Conservation (phyloP, 2,888 invertebrate genomes). For the Idaea straminata region DNA sequence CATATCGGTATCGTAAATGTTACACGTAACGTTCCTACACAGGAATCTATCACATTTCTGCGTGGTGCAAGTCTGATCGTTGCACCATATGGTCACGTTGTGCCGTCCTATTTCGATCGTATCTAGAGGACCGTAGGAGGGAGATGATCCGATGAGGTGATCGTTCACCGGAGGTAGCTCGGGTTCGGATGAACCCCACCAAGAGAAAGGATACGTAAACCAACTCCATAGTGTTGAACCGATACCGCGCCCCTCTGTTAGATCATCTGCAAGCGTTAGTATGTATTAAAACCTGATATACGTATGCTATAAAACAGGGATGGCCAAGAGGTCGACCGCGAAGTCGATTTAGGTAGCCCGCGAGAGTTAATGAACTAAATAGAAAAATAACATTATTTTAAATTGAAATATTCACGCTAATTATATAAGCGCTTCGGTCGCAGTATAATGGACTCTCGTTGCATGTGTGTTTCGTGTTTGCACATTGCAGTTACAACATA, state of each 20-base stretch:
- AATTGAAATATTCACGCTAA: too few species aligned
- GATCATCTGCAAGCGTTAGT: slow-evolving; percentile 56
- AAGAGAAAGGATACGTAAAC: slow-evolving; percentile 69
- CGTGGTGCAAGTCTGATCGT: slow-evolving; percentile 73
- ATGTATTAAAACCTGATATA: slow-evolving; percentile 16
- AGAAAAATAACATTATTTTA: too few species aligned
- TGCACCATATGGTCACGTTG: slow-evolving; percentile 69
- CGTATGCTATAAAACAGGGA: not conserved
- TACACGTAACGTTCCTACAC: slow-evolving; percentile 67
- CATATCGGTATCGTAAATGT: slow-evolving; percentile 70
- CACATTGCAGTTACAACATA: too few species aligned
- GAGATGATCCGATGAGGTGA: slow-evolving; percentile 39
- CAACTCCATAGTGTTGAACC: slow-evolving; percentile 69
- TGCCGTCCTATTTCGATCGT: slow-evolving; percentile 52
- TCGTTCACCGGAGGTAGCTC: slow-evolving; percentile 40
- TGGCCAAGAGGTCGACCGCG: too few species aligned
- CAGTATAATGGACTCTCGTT: too few species aligned
- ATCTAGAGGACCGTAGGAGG: slow-evolving; percentile 40
- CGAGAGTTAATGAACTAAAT: too few species aligned
- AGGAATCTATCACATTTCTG: slow-evolving; percentile 61
- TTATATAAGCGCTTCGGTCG: too few species aligned
- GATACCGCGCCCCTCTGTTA: slow-evolving; percentile 58
- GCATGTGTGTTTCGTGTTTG: too few species aligned
- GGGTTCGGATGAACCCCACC: slow-evolving; percentile 53
- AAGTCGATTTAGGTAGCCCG: too few species aligned